phyloP scores from a whole-genome alignment of 2,797 vertebrate genomes.

The Peromyscus eremicus region DNA sequence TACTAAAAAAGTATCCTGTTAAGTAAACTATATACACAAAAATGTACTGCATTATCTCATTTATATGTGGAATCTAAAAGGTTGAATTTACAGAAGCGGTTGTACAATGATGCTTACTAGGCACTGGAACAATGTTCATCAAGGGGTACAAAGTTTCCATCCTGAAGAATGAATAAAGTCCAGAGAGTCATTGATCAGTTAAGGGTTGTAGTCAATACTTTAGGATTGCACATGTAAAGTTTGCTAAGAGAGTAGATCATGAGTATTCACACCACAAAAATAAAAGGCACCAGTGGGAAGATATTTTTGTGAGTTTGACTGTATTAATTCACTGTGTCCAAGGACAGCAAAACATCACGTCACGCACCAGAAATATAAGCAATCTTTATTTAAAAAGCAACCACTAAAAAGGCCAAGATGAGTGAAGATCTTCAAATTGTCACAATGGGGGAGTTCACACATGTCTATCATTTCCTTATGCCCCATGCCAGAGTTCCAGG shows the following conservation, averaged over 20 bases:
- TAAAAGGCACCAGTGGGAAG: not conserved
- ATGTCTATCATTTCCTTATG: not conserved
- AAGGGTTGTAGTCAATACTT: not conserved
- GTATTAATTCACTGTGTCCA: not conserved
- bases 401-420: not conserved
- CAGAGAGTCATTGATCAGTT: not conserved
- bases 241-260: not conserved
- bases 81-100: not conserved
- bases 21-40: not conserved
- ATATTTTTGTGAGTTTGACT: not conserved
- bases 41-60: not conserved
- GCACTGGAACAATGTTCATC: not conserved
- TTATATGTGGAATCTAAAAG: conserved; percentile 7
- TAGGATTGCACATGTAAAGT: not conserved
- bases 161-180: not conserved
- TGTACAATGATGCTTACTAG: not conserved
- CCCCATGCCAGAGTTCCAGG: not conserved
- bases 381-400: not conserved
- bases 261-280: not conserved
- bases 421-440: conserved; percentile 35
- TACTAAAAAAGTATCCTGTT: not conserved
- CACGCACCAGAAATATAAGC: not conserved
- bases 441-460: not conserved
- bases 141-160: not conserved
- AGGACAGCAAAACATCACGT: not conserved